phyloP scores from a whole-genome alignment of 2,888 invertebrate genomes.

The Drosophila anceps region DNA sequence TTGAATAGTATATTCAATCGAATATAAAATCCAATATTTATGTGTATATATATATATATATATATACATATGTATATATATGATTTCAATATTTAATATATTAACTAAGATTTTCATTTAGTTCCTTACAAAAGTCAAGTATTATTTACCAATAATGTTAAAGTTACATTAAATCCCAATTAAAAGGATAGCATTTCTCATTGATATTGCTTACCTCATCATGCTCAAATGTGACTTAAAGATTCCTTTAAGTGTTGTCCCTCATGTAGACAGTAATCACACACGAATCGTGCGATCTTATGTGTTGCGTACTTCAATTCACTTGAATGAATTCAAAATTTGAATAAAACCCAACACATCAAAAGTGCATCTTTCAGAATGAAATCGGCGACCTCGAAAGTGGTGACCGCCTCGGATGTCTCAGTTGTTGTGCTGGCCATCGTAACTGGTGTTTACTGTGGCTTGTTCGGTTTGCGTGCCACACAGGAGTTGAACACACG shows the following conservation, averaged over 20 bases:
- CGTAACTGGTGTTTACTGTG: conserved; percentile 82
- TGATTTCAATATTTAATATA: too few species aligned
- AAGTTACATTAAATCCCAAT: too few species aligned
- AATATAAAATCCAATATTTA: too few species aligned
- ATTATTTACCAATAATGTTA: too few species aligned
- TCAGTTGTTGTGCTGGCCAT: conserved; percentile 84
- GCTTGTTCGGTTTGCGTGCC: conserved; percentile 80
- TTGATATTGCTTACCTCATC: not conserved
- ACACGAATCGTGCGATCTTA: not conserved
- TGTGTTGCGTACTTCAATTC: conserved; percentile 13
- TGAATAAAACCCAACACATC: conserved; percentile 51
- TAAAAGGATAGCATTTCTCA: too few species aligned
- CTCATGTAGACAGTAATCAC: not conserved
- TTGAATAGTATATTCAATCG: too few species aligned
- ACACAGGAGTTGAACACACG: conserved; percentile 82
- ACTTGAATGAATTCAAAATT: conserved; percentile 20
- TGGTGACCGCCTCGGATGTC: conserved; percentile 85
- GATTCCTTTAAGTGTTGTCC: not conserved
- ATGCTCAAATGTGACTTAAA: not conserved
- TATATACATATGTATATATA: too few species aligned
- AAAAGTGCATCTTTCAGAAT: conserved; percentile 85
- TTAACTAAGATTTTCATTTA: too few species aligned
- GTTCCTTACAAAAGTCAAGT: too few species aligned
- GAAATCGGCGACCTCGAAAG: conserved; percentile 85
- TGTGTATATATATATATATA: too few species aligned